phyloP scores from a whole-genome alignment of 1,140 invertebrate species.

The Eupristina koningsbergeri region DNA sequence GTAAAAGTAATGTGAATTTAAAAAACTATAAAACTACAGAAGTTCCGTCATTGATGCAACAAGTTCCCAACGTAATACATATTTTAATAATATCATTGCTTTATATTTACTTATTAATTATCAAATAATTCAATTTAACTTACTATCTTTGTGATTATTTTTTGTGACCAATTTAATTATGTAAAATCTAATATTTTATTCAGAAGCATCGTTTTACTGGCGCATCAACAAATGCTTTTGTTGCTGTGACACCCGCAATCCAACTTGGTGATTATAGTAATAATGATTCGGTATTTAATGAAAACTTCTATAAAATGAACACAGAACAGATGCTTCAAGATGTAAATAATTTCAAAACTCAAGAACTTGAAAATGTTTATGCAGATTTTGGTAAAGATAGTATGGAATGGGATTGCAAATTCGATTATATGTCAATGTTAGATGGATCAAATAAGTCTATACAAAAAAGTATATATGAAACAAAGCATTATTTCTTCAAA shows the following conservation, averaged over 20 bases:
- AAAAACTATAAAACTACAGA: background rate
- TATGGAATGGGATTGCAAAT: background rate
- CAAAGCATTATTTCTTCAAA: conserved; percentile 24
- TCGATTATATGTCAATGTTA: conserved; percentile 25
- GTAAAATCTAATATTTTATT: background rate
- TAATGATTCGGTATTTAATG: background rate
- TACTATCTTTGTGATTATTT: no score
- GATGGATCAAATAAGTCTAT: background rate
- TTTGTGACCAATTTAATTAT: background rate
- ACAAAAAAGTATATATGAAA: background rate
- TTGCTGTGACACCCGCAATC: background rate
- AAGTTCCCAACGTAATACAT: background rate
- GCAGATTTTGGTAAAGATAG: conserved; percentile 10
- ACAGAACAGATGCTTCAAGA: conserved; percentile 36
- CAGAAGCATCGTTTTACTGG: background rate
- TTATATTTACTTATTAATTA: no score
- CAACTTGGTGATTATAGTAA: background rate
- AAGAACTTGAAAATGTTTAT: background rate
- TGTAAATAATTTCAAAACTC: conserved; percentile 4
- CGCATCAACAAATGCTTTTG: background rate
- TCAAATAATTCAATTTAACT: no score
- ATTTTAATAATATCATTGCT: no score
- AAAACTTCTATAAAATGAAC: conserved; percentile 41
- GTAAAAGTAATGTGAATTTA: background rate
- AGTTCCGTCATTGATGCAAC: background rate